Evolutionary conservation across 2,888 invertebrate species (phyloP).

Genomic region (Stenurella melanura): DNA sequence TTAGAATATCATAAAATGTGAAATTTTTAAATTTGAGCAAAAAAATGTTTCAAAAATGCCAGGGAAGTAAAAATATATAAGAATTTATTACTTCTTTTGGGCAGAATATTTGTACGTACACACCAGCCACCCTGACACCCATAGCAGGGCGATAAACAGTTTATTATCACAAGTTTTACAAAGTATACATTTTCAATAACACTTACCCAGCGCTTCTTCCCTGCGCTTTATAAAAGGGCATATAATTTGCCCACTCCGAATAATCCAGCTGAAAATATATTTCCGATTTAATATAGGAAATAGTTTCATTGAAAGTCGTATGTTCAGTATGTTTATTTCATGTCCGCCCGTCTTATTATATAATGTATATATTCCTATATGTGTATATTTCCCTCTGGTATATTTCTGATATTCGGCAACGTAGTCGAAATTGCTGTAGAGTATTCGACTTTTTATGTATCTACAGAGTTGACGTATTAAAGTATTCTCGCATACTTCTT

Average conservation of each 20-base stretch:
- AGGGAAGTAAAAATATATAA: too few relatives aligned
- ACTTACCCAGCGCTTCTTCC: background rate
- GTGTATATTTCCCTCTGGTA: slow-evolving; percentile 2
- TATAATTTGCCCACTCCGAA: background rate
- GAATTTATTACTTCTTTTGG: too few relatives aligned
- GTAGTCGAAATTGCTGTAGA: background rate
- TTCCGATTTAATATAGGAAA: background rate
- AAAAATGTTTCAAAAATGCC: too few relatives aligned
- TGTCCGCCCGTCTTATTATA: background rate
- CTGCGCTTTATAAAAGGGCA: background rate
- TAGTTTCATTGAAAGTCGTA: background rate
- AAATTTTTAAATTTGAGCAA: too few relatives aligned
- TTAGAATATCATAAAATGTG: too few relatives aligned
- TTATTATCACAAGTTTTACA: too few relatives aligned
- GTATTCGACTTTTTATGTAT: background rate
- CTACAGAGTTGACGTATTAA: background rate
- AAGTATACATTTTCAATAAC: background rate
- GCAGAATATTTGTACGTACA: too few relatives aligned
- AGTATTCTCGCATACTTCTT: background rate
- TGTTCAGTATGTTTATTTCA: slow-evolving; percentile 1
- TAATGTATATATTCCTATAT: slow-evolving; percentile 3
- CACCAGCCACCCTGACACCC: too few relatives aligned
- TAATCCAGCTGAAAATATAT: background rate
- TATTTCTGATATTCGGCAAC: background rate
- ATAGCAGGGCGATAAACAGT: background rate